Conservation (phyloP, 2,113 vertebrate species). For the Psophia crepitans region DNA sequence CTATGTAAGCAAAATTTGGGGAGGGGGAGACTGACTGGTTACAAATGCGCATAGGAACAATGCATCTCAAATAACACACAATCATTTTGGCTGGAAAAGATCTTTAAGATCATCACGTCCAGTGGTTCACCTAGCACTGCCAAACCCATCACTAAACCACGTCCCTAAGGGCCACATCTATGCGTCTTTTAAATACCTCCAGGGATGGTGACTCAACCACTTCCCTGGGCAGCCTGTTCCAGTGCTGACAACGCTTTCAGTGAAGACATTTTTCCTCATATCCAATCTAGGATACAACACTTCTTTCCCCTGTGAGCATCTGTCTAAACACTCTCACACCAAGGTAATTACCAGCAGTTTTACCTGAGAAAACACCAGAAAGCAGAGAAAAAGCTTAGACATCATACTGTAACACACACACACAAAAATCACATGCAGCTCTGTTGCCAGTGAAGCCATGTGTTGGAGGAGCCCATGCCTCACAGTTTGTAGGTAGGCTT, state of each 20-base stretch:
- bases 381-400: neutral
- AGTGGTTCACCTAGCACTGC: no score
- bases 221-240: no score
- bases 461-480: neutral
- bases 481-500: neutral
- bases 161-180: no score
- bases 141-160: no score
- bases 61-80: neutral
- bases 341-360: neutral
- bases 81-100: no score
- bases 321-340: neutral
- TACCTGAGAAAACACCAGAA: neutral
- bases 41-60: neutral
- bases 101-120: no score
- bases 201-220: no score
- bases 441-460: neutral
- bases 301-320: neutral
- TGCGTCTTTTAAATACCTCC: no score
- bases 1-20: neutral
- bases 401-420: neutral
- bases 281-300: neutral
- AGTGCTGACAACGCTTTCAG: no score
- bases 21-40: neutral
- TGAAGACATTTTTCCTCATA: no score
- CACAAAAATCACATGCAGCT: neutral